Base-by-base conservation (phyloP, 2,888 invertebrate genomes). In the Gasteruption jaculator region DNA sequence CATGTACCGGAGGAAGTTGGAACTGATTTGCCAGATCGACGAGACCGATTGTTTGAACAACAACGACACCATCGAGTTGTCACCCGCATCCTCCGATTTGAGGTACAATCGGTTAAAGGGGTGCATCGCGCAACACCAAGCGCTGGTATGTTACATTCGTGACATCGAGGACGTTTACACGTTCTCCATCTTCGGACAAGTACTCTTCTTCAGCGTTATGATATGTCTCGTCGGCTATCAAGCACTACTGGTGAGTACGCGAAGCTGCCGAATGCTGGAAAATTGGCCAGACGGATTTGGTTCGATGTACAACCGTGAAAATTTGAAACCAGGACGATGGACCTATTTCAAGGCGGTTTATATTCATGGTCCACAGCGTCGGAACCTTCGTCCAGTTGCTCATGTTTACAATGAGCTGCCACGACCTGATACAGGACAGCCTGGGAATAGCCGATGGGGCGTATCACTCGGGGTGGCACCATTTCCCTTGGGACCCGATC, bases 401-500 rank as follows among this genome's bases (percentile, higher is more conserved):
- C 21, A 35, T 61, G 22, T 60, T 55, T 27, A 54, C 60, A 8
- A 50, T 55, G 50, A 53, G 57, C 4, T 53, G 58, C 45, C 52
- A 60, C 36, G 41, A 48, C n/a, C 33, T 6, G 19, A 20, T n/a
- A 20, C 15, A 20, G 11, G n/a, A 14, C 11, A 49, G 48, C 30
- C 11, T 3, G 4, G 24, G 7, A 3, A 27, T 50, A 4, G 38
- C 26, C 8, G n/a, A 3, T 3, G 50, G 41, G 2, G 44, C 41
- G 8, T 54, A 43, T 19, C 15, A 27, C 12, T 35, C 37, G 5
- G 20, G 36, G 4, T 46, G 46, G 48, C 34, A 18, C 27, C n/a
- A n/a, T n/a, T 5, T 7, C 45, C 8, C 14, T 32, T 8, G 37
- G 24, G 29, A 35, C 32, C 8, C 24, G 21, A 16, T 16, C 14